Conservation (phyloP, 1,140 invertebrate species). For the Ceratosolen fusciceps region DNA sequence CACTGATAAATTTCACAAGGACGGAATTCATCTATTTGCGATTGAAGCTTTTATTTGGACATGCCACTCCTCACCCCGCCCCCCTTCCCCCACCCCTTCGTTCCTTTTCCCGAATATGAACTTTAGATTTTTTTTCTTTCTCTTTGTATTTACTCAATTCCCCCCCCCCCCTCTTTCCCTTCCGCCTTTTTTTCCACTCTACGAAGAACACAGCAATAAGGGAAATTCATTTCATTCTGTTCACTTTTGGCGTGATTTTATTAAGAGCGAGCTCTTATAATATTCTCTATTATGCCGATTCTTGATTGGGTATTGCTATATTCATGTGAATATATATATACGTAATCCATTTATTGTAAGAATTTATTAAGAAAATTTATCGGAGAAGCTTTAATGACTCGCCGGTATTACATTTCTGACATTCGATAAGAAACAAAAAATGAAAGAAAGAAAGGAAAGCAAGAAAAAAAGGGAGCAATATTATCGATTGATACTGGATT, state of each 20-base stretch:
- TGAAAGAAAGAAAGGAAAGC: no score
- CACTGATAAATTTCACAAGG: neutral
- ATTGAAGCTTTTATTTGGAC: neutral
- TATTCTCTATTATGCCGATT: no score
- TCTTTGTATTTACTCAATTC: neutral
- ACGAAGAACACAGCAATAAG: neutral
- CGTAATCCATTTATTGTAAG: no score
- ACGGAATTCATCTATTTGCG: conserved; percentile 10
- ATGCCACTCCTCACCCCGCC: neutral
- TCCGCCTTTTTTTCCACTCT: neutral
- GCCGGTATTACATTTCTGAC: no score
- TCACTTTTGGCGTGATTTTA: neutral
- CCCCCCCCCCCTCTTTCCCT: neutral
- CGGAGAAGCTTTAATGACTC: no score
- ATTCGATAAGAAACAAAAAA: no score
- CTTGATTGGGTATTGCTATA: no score
- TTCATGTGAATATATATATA: no score
- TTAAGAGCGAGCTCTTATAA: neutral
- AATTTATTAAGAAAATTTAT: no score
- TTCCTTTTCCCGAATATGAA: neutral
- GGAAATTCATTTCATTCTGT: neutral
- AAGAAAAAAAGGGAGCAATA: no score
- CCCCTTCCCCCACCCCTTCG: neutral
- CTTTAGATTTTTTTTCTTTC: neutral
- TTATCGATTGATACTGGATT: no score